Evolutionary conservation across 2,113 vertebrate species (phyloP), one percentile per base, ranked within the genome.

Genomic region (Dipodomys stephensi): DNA sequence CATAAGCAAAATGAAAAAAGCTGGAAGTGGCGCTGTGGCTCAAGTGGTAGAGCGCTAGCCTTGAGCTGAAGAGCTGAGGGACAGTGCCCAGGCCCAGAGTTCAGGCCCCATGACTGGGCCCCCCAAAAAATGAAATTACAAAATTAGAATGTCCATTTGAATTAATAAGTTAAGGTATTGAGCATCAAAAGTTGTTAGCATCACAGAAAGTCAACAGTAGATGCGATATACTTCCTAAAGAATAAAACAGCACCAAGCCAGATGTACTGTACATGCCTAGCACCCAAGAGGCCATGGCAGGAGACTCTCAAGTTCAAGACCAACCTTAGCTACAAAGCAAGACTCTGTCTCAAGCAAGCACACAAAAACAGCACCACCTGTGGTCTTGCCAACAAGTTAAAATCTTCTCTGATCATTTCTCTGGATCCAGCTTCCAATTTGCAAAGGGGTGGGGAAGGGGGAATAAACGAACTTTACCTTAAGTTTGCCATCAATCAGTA

Each of bases 81-180:
- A 39, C 39, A 39, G 39, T 0, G 39, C 39, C 39, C 39, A 6
- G 39, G 39, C 39, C 39, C 39, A 39, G 39, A 39, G 39, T 39
- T 39, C 39, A 39, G 39, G 39, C 39, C 39, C 39, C 39, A 39
- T 6, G 39, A 39, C 39, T 39, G 39, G 39, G 6, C 39, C 39
- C 39, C 39, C 39, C 5, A 5, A 39, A 39, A 39, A 39, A 84
- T 79, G 6, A 87, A 87, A 90, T 68, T 72, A 77, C 19, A 73
- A 25, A 85, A 85, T 74, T 95, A 86, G 3, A 65, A 68, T 81
- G 7, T 86, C n/a, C 71, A 65, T 10, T 30, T 57, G 1, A 93
- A 77, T 83, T 90, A 92, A 83, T 89, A 91, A 82, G 62, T 82
- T 79, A 77, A 87, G 15, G n/a, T 15, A 39, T 9, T 72, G 9